Evolutionary conservation across 2,113 vertebrate genomes (phyloP).

Genomic region (Callipepla californica): DNA sequence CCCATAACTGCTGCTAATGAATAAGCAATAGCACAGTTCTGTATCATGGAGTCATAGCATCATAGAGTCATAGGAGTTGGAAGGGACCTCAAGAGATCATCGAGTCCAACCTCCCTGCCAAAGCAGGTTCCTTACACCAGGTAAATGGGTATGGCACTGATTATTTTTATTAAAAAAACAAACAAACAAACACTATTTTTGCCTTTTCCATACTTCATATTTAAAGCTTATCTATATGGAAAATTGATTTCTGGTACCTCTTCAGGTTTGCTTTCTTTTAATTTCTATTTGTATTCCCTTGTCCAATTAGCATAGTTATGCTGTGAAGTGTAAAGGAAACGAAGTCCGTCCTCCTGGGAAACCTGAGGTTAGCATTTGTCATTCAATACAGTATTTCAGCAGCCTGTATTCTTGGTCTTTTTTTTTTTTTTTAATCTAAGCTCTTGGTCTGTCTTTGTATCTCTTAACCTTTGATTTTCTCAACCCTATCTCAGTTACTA

Average conservation of each 20-base stretch:
- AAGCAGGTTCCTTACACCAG: too few relatives aligned
- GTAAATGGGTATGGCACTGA: background rate
- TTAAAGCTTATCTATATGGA: background rate
- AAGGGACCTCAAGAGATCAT: too few relatives aligned
- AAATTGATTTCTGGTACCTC: constrained; percentile 4
- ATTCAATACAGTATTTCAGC: constrained; percentile 41
- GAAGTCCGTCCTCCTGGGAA: background rate
- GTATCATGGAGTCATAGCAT: background rate
- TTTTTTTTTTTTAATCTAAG: constrained; percentile 30
- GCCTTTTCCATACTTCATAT: background rate
- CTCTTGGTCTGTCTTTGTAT: constrained; percentile 51
- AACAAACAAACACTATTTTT: background rate
- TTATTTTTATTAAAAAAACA: background rate
- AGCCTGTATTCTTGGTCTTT: constrained; percentile 11
- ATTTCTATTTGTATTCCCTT: constrained; percentile 46
- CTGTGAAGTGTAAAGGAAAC: background rate
- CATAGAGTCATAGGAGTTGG: too few relatives aligned
- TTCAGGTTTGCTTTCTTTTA: constrained; percentile 28
- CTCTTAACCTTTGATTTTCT: constrained; percentile 71
- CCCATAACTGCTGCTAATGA: background rate
- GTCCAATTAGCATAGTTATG: constrained; percentile 59
- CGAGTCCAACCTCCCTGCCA: too few relatives aligned
- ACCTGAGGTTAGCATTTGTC: constrained; percentile 36
- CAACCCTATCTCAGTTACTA: constrained; percentile 61
- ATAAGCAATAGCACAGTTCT: background rate